phyloP scores from a whole-genome alignment of 2,113 vertebrate genomes.

The Catagonus wagneri region DNA sequence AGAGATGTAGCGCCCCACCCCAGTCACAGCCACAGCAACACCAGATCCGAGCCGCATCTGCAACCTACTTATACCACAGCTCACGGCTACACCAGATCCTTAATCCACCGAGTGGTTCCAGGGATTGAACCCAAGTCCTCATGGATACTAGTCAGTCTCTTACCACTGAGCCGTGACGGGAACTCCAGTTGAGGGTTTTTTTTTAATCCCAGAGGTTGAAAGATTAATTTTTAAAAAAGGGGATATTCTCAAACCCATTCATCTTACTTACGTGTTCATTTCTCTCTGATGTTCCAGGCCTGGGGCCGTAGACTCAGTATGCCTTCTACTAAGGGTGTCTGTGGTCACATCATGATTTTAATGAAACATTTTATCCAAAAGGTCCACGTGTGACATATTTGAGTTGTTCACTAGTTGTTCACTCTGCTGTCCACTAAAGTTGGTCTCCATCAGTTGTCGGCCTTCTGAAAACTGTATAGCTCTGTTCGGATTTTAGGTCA shows the following conservation, averaged over 20 bases:
- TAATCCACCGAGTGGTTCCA: no score
- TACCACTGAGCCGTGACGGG: no score
- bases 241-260: neutral
- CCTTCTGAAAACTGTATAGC: neutral
- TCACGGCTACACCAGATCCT: no score
- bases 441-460: neutral
- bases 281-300: neutral
- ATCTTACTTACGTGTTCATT: accelerated
- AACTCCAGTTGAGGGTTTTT: neutral
- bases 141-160: no score
- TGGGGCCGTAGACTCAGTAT: neutral
- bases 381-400: neutral
- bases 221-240: neutral
- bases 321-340: neutral
- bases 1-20: no score
- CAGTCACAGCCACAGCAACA: no score
- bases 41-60: no score
- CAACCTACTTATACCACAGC: no score
- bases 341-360: neutral
- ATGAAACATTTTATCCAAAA: neutral
- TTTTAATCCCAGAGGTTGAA: neutral
- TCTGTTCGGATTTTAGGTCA: neutral
- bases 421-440: neutral
- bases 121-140: no score
- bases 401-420: neutral